Base-by-base conservation (phyloP, 2,113 vertebrate genomes). In the Forbesichthys agassizii region DNA sequence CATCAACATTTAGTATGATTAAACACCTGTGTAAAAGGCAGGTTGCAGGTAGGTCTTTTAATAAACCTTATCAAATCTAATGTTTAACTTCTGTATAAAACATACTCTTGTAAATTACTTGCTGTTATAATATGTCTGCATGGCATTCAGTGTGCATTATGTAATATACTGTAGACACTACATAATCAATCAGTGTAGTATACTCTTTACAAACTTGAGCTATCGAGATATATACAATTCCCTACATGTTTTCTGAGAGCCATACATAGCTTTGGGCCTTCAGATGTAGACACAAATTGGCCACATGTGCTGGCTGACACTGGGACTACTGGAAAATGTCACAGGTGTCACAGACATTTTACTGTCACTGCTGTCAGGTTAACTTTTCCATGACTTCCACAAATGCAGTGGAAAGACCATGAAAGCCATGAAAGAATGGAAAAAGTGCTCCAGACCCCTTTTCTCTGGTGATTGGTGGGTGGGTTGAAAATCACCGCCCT, bases 271-370 rank as follows among this genome's bases (percentile, higher is more conserved):
- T 75, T 62, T 63, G 72, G 67, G 83, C 69, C 57, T 69, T 66
- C 66, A 59, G 63, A 64, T 48, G 14, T 36, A 62, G 18, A 56
- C 52, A 61, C 46, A 78, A 72, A 83, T 71, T 72, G 82, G 79
- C 74, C 75, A 83, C 79, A 87, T 85, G 61, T 86, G 85, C 83
- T 83, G 77, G 72, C 85, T 85, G 79, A 88, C 81, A 89, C 64
- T 16, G 51, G 62, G 61, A 75, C 80, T 69, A 75, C 87, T 91
- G 92, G 89, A 89, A 92, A 90, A 82, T 89, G 85, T 92, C 91
- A 89, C 82, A 88, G 88, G 88, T 91, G 87, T 92, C 75, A 57
- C 58, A 65, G 68, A 74, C 72, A 3, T 88, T 89, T 90, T 89
- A 90, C 86, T 89, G 89, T 90, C 84, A 78, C 76, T 74, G 70